Base-by-base conservation (phyloP, 1,140 invertebrate species). In the Achroia grisella region DNA sequence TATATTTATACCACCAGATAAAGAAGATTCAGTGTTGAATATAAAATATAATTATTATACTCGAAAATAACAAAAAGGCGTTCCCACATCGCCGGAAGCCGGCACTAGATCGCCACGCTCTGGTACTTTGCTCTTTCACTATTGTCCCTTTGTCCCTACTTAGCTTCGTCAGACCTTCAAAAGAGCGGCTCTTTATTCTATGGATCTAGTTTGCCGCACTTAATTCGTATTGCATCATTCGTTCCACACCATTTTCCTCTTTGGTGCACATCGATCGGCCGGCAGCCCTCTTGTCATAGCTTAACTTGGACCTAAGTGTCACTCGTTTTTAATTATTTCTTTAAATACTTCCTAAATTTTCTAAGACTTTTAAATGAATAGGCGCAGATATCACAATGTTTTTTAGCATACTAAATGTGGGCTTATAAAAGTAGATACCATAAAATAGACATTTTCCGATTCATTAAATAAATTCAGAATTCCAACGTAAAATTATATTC, bases 81-180 rank as follows among this genome's bases (percentile, higher is more conserved):
- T 83, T 83, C 76, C 72, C 76, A 80, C 79, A 74, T 74, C 62
- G 58, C 63, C 64, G 72, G 75, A 82, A 78, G 58, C 59, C 39
- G 59, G 62, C 52, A 54, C 57, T 68, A 59, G 64, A 74, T 66
- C 56, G 73, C 68, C 71, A 74, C 73, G 78, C 75, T 79, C 56
- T 63, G 65, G 67, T 77, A 74, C 71, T 76, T 63, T 66, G 58
- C 61, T 71, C 68, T 71, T 72, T 71, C 52, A 68, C 72, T 65
- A 73, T 77, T 75, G 66, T 73, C 63, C 72, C 68, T 74, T 82
- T 80, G 76, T 78, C 70, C 64, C 52, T 71, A 65, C 62, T 71
- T 68, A 64, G 60, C 64, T 56, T 60, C 64, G 64, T 74, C 67
- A 68, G 60, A 41, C 62, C 62, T 42, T 66, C 52, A 66, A 76